These are phyloP conservation scores for Pluvianellus socialis DNA, from an alignment of 2,113 vertebrate genomes.

Conservation along the genomic window DNA sequence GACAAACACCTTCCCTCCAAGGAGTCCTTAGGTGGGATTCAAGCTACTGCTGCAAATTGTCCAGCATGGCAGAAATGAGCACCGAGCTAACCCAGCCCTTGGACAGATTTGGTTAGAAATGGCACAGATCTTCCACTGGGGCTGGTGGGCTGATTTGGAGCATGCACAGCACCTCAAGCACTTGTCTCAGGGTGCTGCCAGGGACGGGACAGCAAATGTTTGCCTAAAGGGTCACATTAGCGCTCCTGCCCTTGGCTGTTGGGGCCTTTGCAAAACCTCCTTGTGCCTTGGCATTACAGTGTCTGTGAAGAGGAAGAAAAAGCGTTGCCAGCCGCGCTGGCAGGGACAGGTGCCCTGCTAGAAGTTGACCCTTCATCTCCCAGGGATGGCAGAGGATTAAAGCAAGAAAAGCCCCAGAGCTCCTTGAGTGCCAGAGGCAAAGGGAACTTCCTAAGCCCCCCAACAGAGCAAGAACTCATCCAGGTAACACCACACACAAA, in stretches of 20 bases:
- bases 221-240: neutral
- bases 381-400: neutral
- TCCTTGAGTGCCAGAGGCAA: neutral
- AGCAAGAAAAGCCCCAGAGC: neutral
- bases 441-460: neutral
- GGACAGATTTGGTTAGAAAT: neutral
- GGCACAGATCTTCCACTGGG: neutral
- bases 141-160: neutral
- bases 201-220: neutral
- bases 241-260: neutral
- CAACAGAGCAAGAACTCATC: neutral
- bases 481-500: neutral
- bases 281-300: neutral
- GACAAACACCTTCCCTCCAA: neutral
- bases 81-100: no score
- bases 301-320: neutral
- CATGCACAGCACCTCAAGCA: neutral
- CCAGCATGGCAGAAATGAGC: neutral
- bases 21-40: neutral
- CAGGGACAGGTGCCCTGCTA: neutral
- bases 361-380: neutral
- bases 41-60: neutral
- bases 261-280: neutral
- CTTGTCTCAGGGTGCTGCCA: neutral
- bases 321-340: accelerated